Percentiles rank a stretch among this genome's conserved stretches.
These are phyloP conservation scores for Diaperis boleti DNA, from an alignment of 2,888 invertebrate species.

Conservation along the genomic window DNA sequence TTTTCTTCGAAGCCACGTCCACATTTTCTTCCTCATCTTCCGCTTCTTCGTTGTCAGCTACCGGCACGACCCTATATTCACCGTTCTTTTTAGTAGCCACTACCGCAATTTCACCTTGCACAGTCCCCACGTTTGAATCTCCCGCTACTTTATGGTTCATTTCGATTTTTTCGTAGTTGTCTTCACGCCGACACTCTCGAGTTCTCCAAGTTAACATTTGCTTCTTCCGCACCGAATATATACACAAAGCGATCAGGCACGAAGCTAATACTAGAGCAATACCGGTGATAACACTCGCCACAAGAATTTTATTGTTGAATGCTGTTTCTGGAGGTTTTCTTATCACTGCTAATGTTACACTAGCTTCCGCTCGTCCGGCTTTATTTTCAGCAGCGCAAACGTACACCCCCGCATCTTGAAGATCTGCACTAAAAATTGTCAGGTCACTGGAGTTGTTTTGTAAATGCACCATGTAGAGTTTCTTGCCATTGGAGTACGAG, in stretches of 20 bases:
- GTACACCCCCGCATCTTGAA: slow-evolving; percentile 82
- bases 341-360: slow-evolving; percentile 79
- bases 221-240: slow-evolving; percentile 72
- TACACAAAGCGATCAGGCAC: slow-evolving; percentile 76
- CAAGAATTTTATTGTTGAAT: slow-evolving; percentile 72
- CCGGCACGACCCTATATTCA: slow-evolving; percentile 79
- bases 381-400: slow-evolving; percentile 85
- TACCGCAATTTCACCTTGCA: slow-evolving; percentile 55
- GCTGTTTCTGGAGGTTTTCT: slow-evolving; percentile 73
- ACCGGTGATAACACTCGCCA: slow-evolving; percentile 79
- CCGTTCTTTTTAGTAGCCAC: slow-evolving; percentile 72
- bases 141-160: slow-evolving; percentile 72
- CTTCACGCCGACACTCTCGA: slow-evolving; percentile 66
- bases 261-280: slow-evolving; percentile 74
- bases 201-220: slow-evolving; percentile 71
- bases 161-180: slow-evolving; percentile 85
- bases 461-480: slow-evolving; percentile 76
- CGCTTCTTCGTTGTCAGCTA: slow-evolving; percentile 70
- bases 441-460: slow-evolving; percentile 79
- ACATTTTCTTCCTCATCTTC: slow-evolving; percentile 72
- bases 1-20: slow-evolving; percentile 45
- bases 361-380: slow-evolving; percentile 81
- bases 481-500: slow-evolving; percentile 68
- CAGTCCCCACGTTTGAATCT: slow-evolving; percentile 55
- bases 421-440: slow-evolving; percentile 78